Evolutionary conservation across 2,113 vertebrate genomes (phyloP).

Genomic region (Sceloporus tristichus): DNA sequence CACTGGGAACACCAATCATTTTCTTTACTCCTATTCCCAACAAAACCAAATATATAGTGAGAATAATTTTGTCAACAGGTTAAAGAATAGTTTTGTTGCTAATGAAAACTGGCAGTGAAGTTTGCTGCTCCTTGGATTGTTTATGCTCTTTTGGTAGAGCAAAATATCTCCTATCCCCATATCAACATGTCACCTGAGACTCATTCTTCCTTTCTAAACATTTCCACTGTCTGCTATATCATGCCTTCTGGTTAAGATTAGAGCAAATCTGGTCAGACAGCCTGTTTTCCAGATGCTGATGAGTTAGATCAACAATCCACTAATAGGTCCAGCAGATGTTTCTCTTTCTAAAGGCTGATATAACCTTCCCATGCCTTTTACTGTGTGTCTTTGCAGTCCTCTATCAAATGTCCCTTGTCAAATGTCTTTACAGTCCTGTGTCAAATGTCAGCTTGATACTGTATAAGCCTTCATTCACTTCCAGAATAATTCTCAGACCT

Average conservation of each 20-base stretch:
- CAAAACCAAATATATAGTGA: slow-evolving; percentile 1
- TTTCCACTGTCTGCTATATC: background rate
- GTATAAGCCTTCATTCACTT: background rate
- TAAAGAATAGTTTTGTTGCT: background rate
- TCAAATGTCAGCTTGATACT: slow-evolving; percentile 6
- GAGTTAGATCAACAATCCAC: background rate
- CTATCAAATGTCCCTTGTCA: too few relatives aligned
- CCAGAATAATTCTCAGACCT: background rate
- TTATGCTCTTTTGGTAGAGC: slow-evolving; percentile 7
- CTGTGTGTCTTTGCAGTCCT: background rate
- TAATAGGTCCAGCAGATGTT: slow-evolving; percentile 17
- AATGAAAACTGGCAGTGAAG: slow-evolving; percentile 9
- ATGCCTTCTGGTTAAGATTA: background rate
- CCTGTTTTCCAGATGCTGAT: slow-evolving; percentile 11
- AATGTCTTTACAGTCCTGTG: background rate
- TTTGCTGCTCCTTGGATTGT: background rate
- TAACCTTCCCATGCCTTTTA: background rate
- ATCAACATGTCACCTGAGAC: background rate
- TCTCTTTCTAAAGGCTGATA: slow-evolving; percentile 19
- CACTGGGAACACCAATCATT: background rate
- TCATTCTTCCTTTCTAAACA: background rate
- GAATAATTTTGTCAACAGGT: background rate
- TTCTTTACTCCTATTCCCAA: background rate
- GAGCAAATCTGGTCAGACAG: background rate
- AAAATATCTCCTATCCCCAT: background rate